Evolutionary conservation across 1,140 invertebrate species (phyloP), one percentile per base, ranked within the genome.

Genomic region (Myzus persicae): DNA sequence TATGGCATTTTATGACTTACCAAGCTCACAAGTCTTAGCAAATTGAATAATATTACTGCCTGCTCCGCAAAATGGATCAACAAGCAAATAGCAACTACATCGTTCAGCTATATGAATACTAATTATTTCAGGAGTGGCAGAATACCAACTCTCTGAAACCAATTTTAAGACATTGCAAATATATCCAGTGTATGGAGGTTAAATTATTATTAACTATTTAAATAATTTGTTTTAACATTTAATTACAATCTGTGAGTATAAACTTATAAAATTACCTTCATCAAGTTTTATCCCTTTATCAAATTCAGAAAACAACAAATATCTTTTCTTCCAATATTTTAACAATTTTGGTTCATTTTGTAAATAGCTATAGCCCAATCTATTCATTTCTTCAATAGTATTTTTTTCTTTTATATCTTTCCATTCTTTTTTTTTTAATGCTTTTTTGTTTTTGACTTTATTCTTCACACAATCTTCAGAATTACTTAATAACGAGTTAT

Each of bases 31-130:
- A 22, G 97, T 97, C 40, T 96, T 96, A 9, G 99, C 99, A 96
- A 99, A 99, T 95, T 99, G 99, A 95, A 99, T 99, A 3, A 98
- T 96, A 95, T 99, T 99, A 22, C 99, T 99, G 24, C 99, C 99
- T 94, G 98, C 98, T 48, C 99, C 99, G 96, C 99, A 99, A 95
- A 99, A 99, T 11, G 97, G 99, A 96, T 99, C 99, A 1, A 99
- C 95, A n/a, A 99, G 97, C 0, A 98, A 95, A 95, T 98, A 97
- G 94, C 97, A 97, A 94, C 96, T 95, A 94, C 97, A 97, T 93
- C 98, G 96, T 94, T 97, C 96, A 1, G 99, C 99, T 94, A 99
- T 98, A 95, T 99, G 98, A 93, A 96, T 96, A 38, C 99, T 99
- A 93, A 99, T 97, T 94, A 97, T 97, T 96, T 99, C 99, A 0